phyloP scores from a whole-genome alignment of 2,113 vertebrate genomes.

The Hylia prasina region DNA sequence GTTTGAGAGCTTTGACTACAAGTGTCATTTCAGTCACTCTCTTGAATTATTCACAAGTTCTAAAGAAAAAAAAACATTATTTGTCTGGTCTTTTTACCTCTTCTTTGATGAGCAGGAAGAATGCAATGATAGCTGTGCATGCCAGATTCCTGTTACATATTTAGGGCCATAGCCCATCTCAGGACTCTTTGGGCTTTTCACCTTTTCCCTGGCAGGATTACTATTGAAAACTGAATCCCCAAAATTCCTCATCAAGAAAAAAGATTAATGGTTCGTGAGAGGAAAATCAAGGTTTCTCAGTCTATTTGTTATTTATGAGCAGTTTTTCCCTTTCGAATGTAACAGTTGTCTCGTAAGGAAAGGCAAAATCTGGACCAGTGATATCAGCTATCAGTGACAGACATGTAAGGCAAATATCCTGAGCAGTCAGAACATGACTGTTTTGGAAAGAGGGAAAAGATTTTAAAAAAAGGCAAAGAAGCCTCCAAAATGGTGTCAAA shows the following conservation, averaged over 20 bases:
- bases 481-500: not conserved
- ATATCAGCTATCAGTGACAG: not conserved
- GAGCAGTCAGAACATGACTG: not conserved
- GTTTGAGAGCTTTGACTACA: not conserved
- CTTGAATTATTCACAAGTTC: not conserved
- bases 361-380: not conserved
- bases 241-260: not conserved
- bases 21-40: not conserved
- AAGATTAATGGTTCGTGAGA: not conserved
- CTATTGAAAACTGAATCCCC: not conserved
- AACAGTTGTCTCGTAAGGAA: not conserved
- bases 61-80: not conserved
- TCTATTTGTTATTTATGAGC: not conserved
- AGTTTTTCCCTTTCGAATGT: not conserved
- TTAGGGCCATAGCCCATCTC: fast-evolving
- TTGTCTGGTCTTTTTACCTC: not conserved
- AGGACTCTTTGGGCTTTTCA: not conserved
- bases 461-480: not conserved
- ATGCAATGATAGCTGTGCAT: not conserved
- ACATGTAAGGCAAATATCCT: not conserved
- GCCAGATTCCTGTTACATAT: not conserved
- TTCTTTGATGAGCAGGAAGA: not conserved
- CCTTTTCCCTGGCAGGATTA: not conserved
- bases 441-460: not conserved
- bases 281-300: not conserved